A percentile compares a stretch with the other conserved stretches of the same genome.
Conservation (phyloP, 2,888 invertebrate species). For the Carpatolechia fugitivella region DNA sequence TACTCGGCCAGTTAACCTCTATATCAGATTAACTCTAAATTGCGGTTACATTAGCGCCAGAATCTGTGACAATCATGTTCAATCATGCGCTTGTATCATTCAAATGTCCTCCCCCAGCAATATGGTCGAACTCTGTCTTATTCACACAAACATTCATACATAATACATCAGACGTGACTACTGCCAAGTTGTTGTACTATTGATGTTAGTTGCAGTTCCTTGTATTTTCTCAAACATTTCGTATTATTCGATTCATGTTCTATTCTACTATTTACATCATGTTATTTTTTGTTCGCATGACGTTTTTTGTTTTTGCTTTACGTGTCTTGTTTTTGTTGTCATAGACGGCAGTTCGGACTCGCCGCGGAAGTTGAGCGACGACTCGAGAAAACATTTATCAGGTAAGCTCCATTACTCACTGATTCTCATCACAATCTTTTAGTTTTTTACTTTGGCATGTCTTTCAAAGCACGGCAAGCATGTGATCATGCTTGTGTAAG, state of each 20-base stretch:
- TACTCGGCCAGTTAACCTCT: neutral
- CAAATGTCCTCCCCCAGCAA: slow-evolving; percentile 16
- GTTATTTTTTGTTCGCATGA: slow-evolving; percentile 53
- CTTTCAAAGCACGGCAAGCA: slow-evolving; percentile 42
- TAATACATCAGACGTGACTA: slow-evolving; percentile 25
- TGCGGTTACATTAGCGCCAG: neutral
- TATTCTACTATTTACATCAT: slow-evolving; percentile 11
- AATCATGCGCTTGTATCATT: neutral
- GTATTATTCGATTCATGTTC: slow-evolving; percentile 5
- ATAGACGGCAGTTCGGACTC: slow-evolving; percentile 76
- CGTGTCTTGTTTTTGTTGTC: slow-evolving; percentile 72
- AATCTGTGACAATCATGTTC: neutral
- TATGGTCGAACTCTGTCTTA: slow-evolving; percentile 48
- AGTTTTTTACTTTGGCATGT: slow-evolving; percentile 41
- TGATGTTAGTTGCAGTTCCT: slow-evolving; percentile 18
- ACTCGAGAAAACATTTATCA: slow-evolving; percentile 77
- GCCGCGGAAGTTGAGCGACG: slow-evolving; percentile 73
- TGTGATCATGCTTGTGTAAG: slow-evolving; percentile 52
- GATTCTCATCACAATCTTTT: neutral
- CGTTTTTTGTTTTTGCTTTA: slow-evolving; percentile 63
- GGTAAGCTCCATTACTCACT: slow-evolving; percentile 52
- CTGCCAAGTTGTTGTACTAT: slow-evolving; percentile 25
- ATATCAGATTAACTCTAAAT: neutral
- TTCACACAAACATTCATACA: slow-evolving; percentile 37
- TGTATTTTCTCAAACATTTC: slow-evolving; percentile 11